Evolutionary conservation across 2,113 vertebrate species (phyloP).

Genomic region (Embiotoca jacksoni): DNA sequence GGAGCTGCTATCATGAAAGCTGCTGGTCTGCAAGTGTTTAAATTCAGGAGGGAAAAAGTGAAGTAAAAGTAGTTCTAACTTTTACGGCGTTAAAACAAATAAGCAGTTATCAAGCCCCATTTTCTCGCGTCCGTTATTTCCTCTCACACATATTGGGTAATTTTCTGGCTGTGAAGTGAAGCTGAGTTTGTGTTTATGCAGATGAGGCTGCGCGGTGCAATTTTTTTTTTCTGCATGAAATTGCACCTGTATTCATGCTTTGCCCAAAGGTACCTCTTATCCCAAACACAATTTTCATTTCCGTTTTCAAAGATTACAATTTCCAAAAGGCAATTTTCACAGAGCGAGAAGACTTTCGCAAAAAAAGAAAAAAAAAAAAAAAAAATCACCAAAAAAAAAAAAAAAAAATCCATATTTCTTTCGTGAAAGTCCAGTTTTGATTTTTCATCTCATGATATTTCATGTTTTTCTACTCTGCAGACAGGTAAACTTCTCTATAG

Average conservation of each 20-base stretch:
- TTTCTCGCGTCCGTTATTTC: not conserved
- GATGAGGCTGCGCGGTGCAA: not conserved
- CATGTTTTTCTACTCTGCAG: too few relatives aligned
- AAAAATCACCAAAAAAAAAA: too few relatives aligned
- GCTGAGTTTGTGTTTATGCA: conserved; percentile 26
- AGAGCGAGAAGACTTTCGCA: not conserved
- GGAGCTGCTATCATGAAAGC: not conserved
- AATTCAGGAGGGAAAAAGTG: not conserved
- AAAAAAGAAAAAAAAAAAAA: not conserved
- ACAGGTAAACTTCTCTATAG: too few relatives aligned
- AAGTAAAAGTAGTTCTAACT: not conserved
- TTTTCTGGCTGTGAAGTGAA: conserved; percentile 8
- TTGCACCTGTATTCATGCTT: not conserved
- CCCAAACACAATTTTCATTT: conserved; percentile 19
- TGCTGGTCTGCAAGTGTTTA: not conserved
- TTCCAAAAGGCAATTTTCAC: not conserved
- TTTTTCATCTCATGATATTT: too few relatives aligned
- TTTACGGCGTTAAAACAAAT: not conserved
- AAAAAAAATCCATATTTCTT: not conserved
- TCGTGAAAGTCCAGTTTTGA: not conserved
- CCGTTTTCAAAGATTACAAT: conserved; percentile 8
- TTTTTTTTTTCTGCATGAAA: conserved; percentile 38
- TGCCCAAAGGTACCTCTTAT: not conserved
- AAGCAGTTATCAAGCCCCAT: too few relatives aligned
- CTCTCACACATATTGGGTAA: not conserved